Percentiles rank a stretch among this genome's conserved stretches.
Conservation (phyloP, 2,797 vertebrate genomes). For the Chaetophractus vellerosus region DNA sequence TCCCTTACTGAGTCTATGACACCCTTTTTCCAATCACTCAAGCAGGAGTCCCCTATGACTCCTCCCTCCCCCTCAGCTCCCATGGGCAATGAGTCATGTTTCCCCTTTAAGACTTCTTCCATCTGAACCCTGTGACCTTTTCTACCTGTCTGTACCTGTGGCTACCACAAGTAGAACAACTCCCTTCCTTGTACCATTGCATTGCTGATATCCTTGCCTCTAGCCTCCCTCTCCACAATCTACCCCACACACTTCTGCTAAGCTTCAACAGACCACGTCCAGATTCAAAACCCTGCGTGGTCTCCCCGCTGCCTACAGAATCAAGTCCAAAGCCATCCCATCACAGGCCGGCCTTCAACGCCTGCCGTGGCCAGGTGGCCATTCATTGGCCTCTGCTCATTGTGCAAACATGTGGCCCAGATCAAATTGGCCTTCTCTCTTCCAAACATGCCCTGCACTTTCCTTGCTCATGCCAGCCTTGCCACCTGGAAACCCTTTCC, state of each 20-base stretch:
- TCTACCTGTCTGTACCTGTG: not conserved
- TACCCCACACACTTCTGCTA: not conserved
- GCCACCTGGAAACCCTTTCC: not conserved
- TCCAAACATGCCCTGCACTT: not conserved
- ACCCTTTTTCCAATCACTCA: not conserved
- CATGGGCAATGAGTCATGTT: fast-evolving
- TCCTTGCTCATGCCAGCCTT: not conserved
- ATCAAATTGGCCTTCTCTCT: not conserved
- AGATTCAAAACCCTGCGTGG: not conserved
- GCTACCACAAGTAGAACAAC: not conserved
- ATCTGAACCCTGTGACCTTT: not conserved
- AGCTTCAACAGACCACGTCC: not conserved
- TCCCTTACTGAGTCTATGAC: not conserved
- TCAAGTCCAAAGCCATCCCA: not conserved
- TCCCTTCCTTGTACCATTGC: not conserved
- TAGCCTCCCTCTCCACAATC: not conserved
- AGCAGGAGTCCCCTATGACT: not conserved
- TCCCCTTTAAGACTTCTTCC: not conserved
- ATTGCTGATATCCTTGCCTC: not conserved
- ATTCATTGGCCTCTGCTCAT: not conserved
- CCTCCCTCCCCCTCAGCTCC: not conserved
- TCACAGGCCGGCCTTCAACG: not conserved
- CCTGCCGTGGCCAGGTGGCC: not conserved
- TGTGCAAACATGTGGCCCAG: not conserved
- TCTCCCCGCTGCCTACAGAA: not conserved